These are phyloP conservation scores for Danionella cerebrum DNA, from an alignment of 2,113 vertebrate species.

Conservation along the genomic window DNA sequence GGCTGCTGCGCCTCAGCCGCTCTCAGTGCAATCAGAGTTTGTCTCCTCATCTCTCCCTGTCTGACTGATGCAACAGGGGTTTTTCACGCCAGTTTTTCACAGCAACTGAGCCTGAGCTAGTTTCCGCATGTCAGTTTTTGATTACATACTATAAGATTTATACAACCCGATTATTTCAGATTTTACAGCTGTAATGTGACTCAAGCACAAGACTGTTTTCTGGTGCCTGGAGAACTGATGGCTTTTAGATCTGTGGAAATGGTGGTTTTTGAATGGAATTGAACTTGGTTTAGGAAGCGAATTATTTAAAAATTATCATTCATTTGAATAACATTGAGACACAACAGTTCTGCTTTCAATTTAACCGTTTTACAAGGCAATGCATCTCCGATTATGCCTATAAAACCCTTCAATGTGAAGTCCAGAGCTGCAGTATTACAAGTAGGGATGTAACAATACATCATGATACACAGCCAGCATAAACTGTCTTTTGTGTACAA, in stretches of 20 bases:
- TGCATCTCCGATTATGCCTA: too few relatives aligned
- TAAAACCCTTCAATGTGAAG: too few relatives aligned
- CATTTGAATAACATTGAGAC: too few relatives aligned
- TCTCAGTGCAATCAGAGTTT: slow-evolving; percentile 28
- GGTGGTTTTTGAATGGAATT: too few relatives aligned
- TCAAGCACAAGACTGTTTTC: not conserved
- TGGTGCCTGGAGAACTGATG: not conserved
- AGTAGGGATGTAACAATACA: too few relatives aligned
- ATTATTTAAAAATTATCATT: too few relatives aligned
- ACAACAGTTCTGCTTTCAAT: too few relatives aligned
- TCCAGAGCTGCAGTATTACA: too few relatives aligned
- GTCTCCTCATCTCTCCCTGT: slow-evolving; percentile 31
- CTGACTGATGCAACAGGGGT: not conserved
- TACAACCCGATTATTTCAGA: slow-evolving; percentile 1
- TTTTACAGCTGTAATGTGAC: not conserved
- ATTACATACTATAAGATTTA: not conserved
- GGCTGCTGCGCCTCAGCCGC: slow-evolving; percentile 40
- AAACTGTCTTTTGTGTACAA: too few relatives aligned
- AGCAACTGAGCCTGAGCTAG: not conserved
- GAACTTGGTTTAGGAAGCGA: too few relatives aligned
- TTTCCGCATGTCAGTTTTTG: slow-evolving; percentile 6
- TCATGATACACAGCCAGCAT: too few relatives aligned
- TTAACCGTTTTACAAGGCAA: too few relatives aligned
- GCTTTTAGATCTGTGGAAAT: not conserved
- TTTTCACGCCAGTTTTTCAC: not conserved